Percentiles rank a stretch among this genome's conserved stretches.
phyloP scores from a whole-genome alignment of 2,113 vertebrate genomes.

The Gallinago media region DNA sequence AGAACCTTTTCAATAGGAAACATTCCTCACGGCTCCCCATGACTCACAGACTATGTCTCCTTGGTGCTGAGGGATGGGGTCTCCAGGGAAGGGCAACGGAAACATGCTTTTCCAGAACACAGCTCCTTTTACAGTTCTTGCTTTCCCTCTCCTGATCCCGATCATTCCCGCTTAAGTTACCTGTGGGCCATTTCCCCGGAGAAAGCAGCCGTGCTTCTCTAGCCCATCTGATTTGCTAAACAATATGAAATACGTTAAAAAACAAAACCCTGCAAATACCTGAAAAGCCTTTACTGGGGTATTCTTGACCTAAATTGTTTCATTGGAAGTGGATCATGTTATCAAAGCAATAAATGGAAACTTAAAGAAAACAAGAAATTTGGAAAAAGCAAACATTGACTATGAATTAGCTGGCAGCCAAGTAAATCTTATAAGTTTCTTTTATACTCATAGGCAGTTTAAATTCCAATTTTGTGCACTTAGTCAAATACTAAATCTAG shows the following conservation, averaged over 20 bases:
- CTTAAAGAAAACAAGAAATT: conserved; percentile 23
- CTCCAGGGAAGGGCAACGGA: neutral
- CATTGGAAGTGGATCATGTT: neutral
- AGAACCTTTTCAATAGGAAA: neutral
- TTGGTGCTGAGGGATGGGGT: neutral
- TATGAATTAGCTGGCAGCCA: neutral
- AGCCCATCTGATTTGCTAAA: neutral
- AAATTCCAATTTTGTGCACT: conserved; percentile 19
- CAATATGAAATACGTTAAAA: neutral
- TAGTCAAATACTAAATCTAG: neutral
- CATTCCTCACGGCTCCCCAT: neutral
- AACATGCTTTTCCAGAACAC: neutral
- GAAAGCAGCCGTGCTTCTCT: neutral
- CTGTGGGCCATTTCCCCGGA: neutral
- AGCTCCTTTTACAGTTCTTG: neutral
- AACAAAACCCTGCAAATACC: neutral
- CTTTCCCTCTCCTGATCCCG: neutral
- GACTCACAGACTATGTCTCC: neutral
- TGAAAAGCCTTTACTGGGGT: neutral
- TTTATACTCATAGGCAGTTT: neutral
- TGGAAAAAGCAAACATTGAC: neutral
- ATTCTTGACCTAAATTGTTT: neutral
- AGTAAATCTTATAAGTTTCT: neutral
- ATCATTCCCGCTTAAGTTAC: neutral
- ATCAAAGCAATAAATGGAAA: conserved; percentile 34